Base-by-base conservation (phyloP, 30 jellyfish, hydroid and myxozoan genomes). In the Aurelia sp. region DNA sequence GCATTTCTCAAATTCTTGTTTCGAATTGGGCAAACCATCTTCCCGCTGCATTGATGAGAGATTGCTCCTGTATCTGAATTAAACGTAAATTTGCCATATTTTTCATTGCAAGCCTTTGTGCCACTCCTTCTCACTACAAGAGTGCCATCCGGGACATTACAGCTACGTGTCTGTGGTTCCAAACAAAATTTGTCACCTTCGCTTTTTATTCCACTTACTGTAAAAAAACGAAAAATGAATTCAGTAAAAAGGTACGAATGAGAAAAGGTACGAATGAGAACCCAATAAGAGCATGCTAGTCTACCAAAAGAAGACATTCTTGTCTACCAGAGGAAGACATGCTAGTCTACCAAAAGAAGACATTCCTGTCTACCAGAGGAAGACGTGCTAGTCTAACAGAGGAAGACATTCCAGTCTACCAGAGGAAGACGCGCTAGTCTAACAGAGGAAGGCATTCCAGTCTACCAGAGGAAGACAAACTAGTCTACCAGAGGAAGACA, bases 21-120 rank as follows among this genome's bases (percentile, higher is more conserved):
- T 22, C 68, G 79, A 66, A 27, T 57, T 11, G 89, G 78, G 69
- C 98, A 91, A 40, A 91, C 96, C 15, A 87, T 91, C 33, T 82
- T 86, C 31, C 91, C 88, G 52, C 95, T 85, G 52, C 98, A 91
- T 37, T 86, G 30, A 71, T 91, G 98, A 44, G 58, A 55, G 37
- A 91, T 76, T 19, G 86, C 18, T 18, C 98, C 98, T 9, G 97
- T 85, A n/a, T 57, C 90, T 16, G 88, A 65, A 62, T 91, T 78
- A 60, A 91, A 91, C n/a, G 58, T 68, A 63, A 85, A 91, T 57
- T 68, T 30, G 11, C 97, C 89, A 20, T 79, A 88, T 13, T 23
- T 40, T 6, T 18, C 33, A 19, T 86, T 52, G 81, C 98, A 91
- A 20, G 80, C 41, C 17, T 82, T 23, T 12, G 81, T 37, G 12